Conservation (phyloP, 2,888 invertebrate genomes). For the Plusia festucae region DNA sequence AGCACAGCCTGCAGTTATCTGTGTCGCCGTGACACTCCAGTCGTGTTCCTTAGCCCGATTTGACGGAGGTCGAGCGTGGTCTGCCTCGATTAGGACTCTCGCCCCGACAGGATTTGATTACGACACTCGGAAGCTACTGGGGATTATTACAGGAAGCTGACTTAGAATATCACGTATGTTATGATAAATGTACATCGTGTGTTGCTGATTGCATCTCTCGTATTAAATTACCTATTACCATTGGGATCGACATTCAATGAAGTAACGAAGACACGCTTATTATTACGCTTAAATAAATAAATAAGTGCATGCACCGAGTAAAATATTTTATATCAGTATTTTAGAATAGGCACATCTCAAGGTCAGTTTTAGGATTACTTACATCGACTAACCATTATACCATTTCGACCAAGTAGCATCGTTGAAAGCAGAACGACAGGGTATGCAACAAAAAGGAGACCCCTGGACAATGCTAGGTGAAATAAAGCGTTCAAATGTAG, state of each 20-base stretch:
- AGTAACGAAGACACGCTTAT: no score
- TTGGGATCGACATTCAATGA: slow-evolving; percentile 33
- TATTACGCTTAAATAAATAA: no score
- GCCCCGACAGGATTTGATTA: slow-evolving; percentile 79
- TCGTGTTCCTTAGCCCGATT: slow-evolving; percentile 77
- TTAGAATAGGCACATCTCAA: neutral
- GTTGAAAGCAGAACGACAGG: slow-evolving; percentile 20
- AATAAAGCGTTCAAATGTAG: slow-evolving; percentile 54
- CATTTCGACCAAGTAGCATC: slow-evolving; percentile 37
- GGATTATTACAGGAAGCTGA: slow-evolving; percentile 63
- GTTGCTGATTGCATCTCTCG: slow-evolving; percentile 48
- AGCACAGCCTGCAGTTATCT: slow-evolving; percentile 69
- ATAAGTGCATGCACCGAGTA: no score
- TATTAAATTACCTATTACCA: slow-evolving; percentile 33
- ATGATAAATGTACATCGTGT: slow-evolving; percentile 50
- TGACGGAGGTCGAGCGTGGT: slow-evolving; percentile 85
- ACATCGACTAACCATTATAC: slow-evolving; percentile 19
- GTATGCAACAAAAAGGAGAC: slow-evolving; percentile 18
- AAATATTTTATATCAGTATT: no score
- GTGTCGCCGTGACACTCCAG: slow-evolving; percentile 71
- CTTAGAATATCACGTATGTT: slow-evolving; percentile 58
- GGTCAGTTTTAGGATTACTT: neutral
- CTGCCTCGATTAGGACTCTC: slow-evolving; percentile 78
- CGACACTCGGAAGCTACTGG: slow-evolving; percentile 69
- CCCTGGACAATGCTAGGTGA: slow-evolving; percentile 16